A percentile compares a stretch with the other conserved stretches of the same genome.
phyloP scores from a whole-genome alignment of 2,797 vertebrate genomes.

The Melanotaenia parkinsoni region DNA sequence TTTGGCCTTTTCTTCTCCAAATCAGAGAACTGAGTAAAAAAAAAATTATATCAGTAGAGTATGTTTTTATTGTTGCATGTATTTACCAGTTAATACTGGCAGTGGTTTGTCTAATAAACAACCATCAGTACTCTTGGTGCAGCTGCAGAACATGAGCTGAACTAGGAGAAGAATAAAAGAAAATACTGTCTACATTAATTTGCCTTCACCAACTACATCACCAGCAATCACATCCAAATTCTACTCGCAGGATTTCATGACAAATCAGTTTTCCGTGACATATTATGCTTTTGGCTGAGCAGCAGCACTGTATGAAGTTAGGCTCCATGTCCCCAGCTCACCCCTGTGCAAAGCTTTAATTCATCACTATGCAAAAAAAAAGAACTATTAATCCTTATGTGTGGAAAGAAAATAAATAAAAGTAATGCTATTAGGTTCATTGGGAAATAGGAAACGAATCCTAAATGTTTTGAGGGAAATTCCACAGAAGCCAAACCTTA shows the following conservation, averaged over 20 bases:
- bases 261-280: constrained; percentile 38
- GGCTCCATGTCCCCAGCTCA: constrained; percentile 36
- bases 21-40: not conserved
- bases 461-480: constrained; percentile 50
- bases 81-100: not conserved
- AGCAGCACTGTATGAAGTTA: not conserved
- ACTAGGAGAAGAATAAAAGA: constrained; percentile 13
- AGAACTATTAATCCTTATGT: constrained; percentile 11
- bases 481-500: constrained; percentile 38
- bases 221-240: constrained; percentile 26
- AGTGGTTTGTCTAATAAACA: constrained; percentile 16
- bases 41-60: not conserved
- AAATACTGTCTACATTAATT: constrained; percentile 24
- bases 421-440: constrained; percentile 40
- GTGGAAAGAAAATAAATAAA: constrained; percentile 28
- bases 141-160: constrained; percentile 26
- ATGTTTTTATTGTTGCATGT: not conserved
- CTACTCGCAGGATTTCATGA: constrained; percentile 25
- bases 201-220: constrained; percentile 10
- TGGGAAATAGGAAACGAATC: constrained; percentile 22
- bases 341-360: constrained; percentile 1
- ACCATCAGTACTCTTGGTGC: constrained; percentile 2
- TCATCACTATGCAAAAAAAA: not conserved
- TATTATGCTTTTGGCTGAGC: constrained; percentile 30
- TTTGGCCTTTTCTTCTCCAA: constrained; percentile 8